Evolutionary conservation across 2,888 invertebrate species (phyloP).

Genomic region (Marronus borbonicus): DNA sequence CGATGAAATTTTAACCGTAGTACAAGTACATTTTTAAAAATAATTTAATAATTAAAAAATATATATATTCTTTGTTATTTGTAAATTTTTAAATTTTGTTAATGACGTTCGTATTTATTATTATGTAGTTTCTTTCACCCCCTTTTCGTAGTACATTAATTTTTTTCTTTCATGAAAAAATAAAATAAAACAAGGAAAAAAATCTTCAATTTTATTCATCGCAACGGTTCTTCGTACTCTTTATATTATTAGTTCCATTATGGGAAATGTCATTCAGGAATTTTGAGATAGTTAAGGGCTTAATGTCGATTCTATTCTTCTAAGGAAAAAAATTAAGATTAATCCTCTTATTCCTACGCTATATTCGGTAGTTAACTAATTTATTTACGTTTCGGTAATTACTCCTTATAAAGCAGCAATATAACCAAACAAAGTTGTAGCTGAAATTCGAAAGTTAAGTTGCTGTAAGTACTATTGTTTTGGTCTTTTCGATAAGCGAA

Average conservation of each 20-base stretch:
- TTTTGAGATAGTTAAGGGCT: background rate
- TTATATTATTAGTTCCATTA: slow-evolving; percentile 4
- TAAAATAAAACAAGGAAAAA: slow-evolving; percentile 22
- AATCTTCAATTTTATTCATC: slow-evolving; percentile 15
- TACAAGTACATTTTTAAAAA: slow-evolving; percentile 35
- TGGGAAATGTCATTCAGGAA: background rate
- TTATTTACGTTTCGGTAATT: too few species aligned
- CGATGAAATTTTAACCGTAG: slow-evolving; percentile 25
- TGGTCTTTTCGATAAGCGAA: background rate
- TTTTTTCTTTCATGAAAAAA: slow-evolving; percentile 17
- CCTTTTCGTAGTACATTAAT: slow-evolving; percentile 30
- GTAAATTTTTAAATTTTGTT: slow-evolving; percentile 47
- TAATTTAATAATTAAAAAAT: slow-evolving; percentile 42
- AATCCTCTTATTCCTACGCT: too few species aligned
- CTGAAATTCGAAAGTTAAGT: background rate
- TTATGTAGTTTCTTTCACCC: slow-evolving; percentile 39
- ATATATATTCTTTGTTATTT: slow-evolving; percentile 44
- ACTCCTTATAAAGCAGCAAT: too few species aligned
- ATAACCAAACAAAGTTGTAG: background rate
- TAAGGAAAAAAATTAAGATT: too few species aligned
- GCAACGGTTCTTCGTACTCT: background rate
- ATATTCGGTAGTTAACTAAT: too few species aligned
- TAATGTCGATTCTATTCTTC: background rate
- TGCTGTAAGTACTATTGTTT: background rate
- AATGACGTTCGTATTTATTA: slow-evolving; percentile 37